Evolutionary conservation across 2,888 invertebrate genomes (phyloP), one percentile per base, ranked within the genome.

Genomic region (Mycalesis mineus): DNA sequence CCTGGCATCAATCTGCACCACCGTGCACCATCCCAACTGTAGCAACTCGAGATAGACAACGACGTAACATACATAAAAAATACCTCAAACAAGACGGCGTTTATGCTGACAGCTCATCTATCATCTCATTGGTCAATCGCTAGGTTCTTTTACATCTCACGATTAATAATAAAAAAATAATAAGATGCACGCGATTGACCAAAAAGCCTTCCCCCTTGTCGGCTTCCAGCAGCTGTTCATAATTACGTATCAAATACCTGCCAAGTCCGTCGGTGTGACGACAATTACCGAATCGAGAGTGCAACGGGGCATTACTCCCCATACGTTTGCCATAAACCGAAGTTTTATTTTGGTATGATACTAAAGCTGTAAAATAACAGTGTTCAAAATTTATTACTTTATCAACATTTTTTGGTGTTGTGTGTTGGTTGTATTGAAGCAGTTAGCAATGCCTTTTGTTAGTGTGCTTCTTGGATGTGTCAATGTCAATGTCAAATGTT

Each of bases 211-310:
- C 67, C 64, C 67, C 64, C 64, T 68, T 68, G 54, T 71, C 73
- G 68, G 62, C 68, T 61, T 63, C 67, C 71, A 68, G 67, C 82
- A 77, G 82, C 84, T 84, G 82, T 82, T 82, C 83, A 84, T 80
- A 82, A 87, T 47, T 86, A 88, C 88, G 83, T 88, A 86, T 87
- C 80, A 87, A 89, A 86, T 89, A 89, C 89, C 89, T 89, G 88
- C 79, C 80, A 82, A 76, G 74, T 88, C 88, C 88, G 87, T 85
- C 84, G 88, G 88, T 82, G 88, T 80, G 87, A 82, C 88, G 88
- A 85, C 83, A 82, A 83, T 78, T 87, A 88, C 74, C 78, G 80
- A 87, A 84, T 83, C 81, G 82, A 84, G 77, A 82, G 81, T 80
- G 80, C 80, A 80, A 82, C 71, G 77, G 83, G 81, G 76, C 74